phyloP scores from a whole-genome alignment of 2,797 vertebrate species.

The Pangasius krempfi region DNA sequence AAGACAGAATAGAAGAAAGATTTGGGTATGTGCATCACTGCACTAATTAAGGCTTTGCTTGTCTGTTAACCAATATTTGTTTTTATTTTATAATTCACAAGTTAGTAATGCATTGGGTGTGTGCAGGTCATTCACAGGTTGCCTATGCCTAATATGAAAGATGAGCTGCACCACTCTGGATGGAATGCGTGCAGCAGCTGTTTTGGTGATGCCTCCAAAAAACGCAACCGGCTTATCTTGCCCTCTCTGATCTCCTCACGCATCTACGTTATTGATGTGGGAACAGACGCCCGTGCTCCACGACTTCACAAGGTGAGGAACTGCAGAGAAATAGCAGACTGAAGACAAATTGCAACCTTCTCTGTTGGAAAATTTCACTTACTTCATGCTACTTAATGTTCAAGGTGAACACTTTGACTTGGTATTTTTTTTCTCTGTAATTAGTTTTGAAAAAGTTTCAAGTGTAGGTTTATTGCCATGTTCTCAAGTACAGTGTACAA shows the following conservation, averaged over 20 bases:
- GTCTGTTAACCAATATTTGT: neutral
- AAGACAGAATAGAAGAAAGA: conserved; percentile 13
- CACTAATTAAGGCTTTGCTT: neutral
- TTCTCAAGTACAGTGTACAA: neutral
- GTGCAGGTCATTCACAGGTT: conserved; percentile 89
- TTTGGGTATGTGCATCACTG: neutral
- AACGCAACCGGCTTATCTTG: conserved; percentile 82
- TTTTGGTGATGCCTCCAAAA: conserved; percentile 81
- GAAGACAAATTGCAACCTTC: neutral
- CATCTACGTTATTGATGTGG: conserved; percentile 87
- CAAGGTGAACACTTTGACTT: neutral
- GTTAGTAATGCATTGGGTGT: neutral
- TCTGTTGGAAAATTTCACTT: neutral
- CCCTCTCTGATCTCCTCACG: conserved; percentile 88
- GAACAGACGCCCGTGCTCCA: conserved; percentile 73
- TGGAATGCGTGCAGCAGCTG: conserved; percentile 97
- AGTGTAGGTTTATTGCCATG: neutral
- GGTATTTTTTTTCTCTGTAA: neutral
- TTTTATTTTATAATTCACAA: neutral
- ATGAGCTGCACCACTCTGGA: conserved; percentile 91
- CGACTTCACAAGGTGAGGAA: conserved; percentile 82
- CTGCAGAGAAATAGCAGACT: too few species aligned
- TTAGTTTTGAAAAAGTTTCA: neutral
- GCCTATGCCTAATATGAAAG: conserved; percentile 84
- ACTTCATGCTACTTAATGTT: neutral